Evolutionary conservation across 2,888 invertebrate species (phyloP), one percentile per base, ranked within the genome.

Genomic region (Troides aeacus): DNA sequence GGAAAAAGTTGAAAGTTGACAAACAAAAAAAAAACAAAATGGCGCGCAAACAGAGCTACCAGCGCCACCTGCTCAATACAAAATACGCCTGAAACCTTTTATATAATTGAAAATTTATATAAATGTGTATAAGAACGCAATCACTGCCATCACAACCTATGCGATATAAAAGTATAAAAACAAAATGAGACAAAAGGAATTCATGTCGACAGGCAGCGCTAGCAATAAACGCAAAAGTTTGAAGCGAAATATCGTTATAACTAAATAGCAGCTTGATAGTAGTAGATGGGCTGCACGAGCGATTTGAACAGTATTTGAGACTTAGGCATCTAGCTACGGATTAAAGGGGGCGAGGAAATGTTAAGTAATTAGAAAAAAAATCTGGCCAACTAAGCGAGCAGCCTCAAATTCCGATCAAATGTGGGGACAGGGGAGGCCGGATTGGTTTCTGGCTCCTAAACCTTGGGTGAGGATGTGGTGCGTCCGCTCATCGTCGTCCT

Each of bases 401-500:
- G 77, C 76, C 78, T 79, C 78, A 78, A 79, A 79, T 77, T 67
- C 77, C 76, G 76, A 72, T 76, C 77, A 74, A 75, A 73, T 70
- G 17, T 21, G 18, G 66, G 77, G 76, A 71, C 58, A 65, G 57
- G 72, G 73, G 62, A 70, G 73, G 68, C 68, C 56, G 74, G 73
- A 73, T 68, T 72, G 74, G 69, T 73, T 36, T 68, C 66, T 64
- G 71, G 65, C 73, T 66, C 89, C 88, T 88, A 86, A 84, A 92
- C 92, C 92, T 92, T 92, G 91, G 75, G 85, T 79, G 72, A 92
- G 83, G 73, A 92, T 80, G 81, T 89, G 88, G 71, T 89, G 91
- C 67, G 81, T 85, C 67, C 84, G 82, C 24, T 89, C 87, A 73
- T 90, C 90, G 64, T 90, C 90, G 17, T 92, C 92, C 69, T 91